Percentiles rank a stretch among this genome's conserved stretches.
phyloP scores from a whole-genome alignment of 2,113 vertebrate genomes.

The Mesembrinibis cayennensis region DNA sequence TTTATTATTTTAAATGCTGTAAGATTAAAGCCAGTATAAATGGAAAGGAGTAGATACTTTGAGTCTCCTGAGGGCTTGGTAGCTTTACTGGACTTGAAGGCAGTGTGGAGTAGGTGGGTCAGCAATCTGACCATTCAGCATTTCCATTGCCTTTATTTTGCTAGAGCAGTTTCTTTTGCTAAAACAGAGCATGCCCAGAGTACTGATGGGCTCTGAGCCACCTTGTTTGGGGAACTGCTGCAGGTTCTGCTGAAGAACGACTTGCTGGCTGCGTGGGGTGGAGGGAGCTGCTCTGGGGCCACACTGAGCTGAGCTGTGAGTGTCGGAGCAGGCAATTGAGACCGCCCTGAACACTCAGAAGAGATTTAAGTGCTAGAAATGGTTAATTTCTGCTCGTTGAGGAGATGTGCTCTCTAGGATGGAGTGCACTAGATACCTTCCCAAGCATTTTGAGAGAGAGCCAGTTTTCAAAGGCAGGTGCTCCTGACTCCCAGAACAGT shows the following conservation, averaged over 20 bases:
- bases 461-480: neutral
- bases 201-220: neutral
- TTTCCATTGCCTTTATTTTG: neutral
- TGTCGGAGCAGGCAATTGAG: neutral
- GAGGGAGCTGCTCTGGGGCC: neutral
- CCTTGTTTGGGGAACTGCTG: neutral
- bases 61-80: neutral
- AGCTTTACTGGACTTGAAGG: neutral
- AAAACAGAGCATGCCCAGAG: neutral
- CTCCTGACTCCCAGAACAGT: neutral
- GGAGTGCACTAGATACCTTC: neutral
- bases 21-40: neutral
- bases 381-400: neutral
- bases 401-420: neutral
- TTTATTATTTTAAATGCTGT: slow-evolving; percentile 10
- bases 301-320: neutral
- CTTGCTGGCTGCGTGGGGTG: neutral
- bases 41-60: neutral
- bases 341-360: neutral
- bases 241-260: neutral
- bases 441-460: neutral
- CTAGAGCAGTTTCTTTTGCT: neutral
- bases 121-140: neutral
- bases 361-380: neutral
- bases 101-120: neutral